These are phyloP conservation scores for Miniopterus natalensis DNA, from an alignment of 2,113 vertebrate genomes.

Conservation along the genomic window DNA sequence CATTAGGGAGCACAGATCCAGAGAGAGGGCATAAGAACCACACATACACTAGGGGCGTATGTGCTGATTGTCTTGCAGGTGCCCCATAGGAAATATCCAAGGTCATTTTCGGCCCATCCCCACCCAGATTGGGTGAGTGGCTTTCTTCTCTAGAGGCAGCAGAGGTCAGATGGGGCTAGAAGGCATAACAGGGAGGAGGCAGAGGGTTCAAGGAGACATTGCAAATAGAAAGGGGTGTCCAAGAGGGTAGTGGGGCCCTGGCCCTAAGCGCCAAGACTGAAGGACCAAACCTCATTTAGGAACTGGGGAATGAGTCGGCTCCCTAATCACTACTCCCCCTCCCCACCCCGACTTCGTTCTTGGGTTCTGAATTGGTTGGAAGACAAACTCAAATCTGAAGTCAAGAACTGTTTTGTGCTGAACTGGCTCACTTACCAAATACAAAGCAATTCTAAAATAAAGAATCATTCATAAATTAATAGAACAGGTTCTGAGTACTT, in stretches of 20 bases:
- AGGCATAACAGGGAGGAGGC: neutral
- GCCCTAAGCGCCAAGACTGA: neutral
- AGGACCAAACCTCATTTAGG: neutral
- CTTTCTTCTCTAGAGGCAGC: neutral
- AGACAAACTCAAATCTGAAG: conserved; percentile 17
- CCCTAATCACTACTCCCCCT: neutral
- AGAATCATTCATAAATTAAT: conserved; percentile 16
- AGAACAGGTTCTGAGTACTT: neutral
- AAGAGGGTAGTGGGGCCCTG: neutral
- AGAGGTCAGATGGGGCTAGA: neutral
- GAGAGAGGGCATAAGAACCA: neutral
- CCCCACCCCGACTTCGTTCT: neutral
- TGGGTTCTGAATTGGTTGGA: neutral
- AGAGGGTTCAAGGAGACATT: neutral
- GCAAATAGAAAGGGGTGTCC: neutral
- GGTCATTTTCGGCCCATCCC: neutral
- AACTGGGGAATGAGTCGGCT: neutral
- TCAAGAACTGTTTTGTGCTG: neutral
- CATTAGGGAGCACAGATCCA: neutral
- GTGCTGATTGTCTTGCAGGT: neutral
- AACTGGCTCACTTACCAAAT: neutral
- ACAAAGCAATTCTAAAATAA: neutral
- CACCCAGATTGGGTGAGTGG: neutral
- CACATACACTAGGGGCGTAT: no score
- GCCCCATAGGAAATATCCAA: neutral